Base-by-base conservation (phyloP, 1,140 invertebrate genomes). In the Venturia canescens region DNA sequence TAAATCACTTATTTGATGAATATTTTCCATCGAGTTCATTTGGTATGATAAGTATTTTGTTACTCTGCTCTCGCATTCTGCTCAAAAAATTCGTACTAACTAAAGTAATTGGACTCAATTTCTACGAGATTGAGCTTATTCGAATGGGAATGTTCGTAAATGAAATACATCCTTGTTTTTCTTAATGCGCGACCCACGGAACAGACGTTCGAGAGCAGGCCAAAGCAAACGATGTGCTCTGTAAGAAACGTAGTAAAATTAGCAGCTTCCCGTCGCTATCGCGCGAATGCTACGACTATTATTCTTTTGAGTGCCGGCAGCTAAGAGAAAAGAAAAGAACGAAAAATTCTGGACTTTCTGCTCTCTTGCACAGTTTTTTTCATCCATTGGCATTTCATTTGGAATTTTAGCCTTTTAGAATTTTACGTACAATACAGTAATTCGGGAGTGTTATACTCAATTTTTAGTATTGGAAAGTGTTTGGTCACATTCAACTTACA, bases 201-300 rank as follows among this genome's bases (percentile, higher is more conserved):
- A 57, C 53, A 57, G 18, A 23, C 53, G 53, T n/a, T n/a, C n/a
- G n/a, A n/a, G 2, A 0, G 18, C 21, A 23, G 18, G 21, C 0
- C 6, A 7, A 18, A 4, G 53, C 53, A 23, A 57, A 57, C 53
- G 53, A 21, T 18, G 18, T 7, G 53, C 53, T 9, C 21, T 21
- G 9, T 57, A 23, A 57, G 53, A 57, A 57, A 57, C 53, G 53
- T 57, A 18, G 53, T 57, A n/a, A 57, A 57, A 57, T 57, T 57
- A 57, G 53, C 53, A 18, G 53, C 53, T 57, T 57, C 53, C 53
- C 18, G 53, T 57, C n/a, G n/a, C 53, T 57, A 57, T 23, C 18
- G 3, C 16, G 21, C 4, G 53, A 57, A 57, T 23, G n/a, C n/a
- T 57, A 57, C 53, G 53, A 57, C 53, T 57, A n/a, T 57, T 57